Evolutionary conservation across 2,888 invertebrate species (phyloP).

Genomic region (Sipunculus nudus): DNA sequence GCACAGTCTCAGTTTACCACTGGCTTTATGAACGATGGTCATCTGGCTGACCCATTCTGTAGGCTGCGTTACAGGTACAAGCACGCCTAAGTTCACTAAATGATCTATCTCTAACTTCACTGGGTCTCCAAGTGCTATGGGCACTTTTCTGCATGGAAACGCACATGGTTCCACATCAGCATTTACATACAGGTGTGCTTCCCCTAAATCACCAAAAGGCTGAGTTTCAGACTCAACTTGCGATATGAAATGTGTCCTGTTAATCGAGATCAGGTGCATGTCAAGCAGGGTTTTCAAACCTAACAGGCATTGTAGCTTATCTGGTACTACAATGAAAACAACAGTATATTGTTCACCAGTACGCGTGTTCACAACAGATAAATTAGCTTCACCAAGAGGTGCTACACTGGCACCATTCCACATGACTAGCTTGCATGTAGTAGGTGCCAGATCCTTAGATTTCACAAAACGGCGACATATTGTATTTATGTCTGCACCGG

Average conservation of each 20-base stretch:
- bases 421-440: not conserved
- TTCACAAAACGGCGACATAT: slow-evolving; percentile 7
- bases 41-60: slow-evolving; percentile 38
- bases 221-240: too few species aligned
- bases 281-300: too few species aligned
- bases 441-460: not conserved
- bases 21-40: slow-evolving; percentile 29
- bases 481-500: slow-evolving; percentile 18
- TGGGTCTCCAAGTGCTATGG: slow-evolving; percentile 8
- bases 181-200: slow-evolving; percentile 10
- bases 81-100: slow-evolving; percentile 18
- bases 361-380: slow-evolving; percentile 3
- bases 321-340: slow-evolving; percentile 22
- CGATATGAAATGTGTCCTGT: too few species aligned
- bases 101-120: slow-evolving; percentile 28
- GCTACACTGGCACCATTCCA: slow-evolving; percentile 5
- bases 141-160: slow-evolving; percentile 7
- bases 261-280: too few species aligned
- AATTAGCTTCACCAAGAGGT: slow-evolving; percentile 3
- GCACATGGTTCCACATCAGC: slow-evolving; percentile 11
- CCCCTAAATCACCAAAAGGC: too few species aligned
- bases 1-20: slow-evolving; percentile 34
- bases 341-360: slow-evolving; percentile 18
- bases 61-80: slow-evolving; percentile 29
- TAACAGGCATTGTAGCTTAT: too few species aligned